Base-by-base conservation (phyloP, 2,797 vertebrate genomes). In the Telmatherina bonti region DNA sequence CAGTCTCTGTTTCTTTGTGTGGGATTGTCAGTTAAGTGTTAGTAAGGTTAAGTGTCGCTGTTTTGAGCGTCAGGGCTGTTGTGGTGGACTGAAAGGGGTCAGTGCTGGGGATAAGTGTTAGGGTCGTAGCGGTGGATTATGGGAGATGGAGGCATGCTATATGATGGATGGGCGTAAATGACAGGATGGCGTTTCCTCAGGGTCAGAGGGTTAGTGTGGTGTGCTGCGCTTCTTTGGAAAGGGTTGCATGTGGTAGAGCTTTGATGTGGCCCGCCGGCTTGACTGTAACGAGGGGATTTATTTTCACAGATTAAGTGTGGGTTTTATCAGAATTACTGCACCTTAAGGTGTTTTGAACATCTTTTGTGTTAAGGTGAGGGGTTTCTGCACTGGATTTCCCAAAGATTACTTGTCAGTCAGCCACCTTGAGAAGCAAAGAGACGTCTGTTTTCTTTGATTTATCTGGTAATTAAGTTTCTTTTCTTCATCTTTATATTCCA, bases 251-350 rank as follows among this genome's bases (percentile, higher is more conserved):
- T 56, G 41, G 30, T 0, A 1, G 31, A 6, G 41, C 84, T 81
- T 89, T 90, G 85, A 91, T 84, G 83, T 79, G 70, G n/a, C 58
- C 65, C 22, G n/a, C 26, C 41, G 26, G 45, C 65, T 68, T 11
- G 4, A 16, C 49, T 38, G 61, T 68, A 77, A 78, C 8, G 70
- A 76, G 70, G 43, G 59, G 49, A 63, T 62, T 85, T 85, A 76
- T 76, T 87, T 86, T 79, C 56, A 7, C 78, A 74, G 86, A 85
- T 90, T 87, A 88, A 70, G 65, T 8, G 15, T 1, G 15, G 84
- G 58, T 66, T 81, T 78, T 45, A 49, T 58, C 6, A 41, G 82
- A 5, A 33, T 85, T 66, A 62, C 54, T 0, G 27, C 24, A 70
- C 69, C 30, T 85, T 84, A 70, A 72, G 45, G 74, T 53, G 49